Evolutionary conservation across 2,888 invertebrate genomes (phyloP).

Genomic region (Apotomis betuletana): DNA sequence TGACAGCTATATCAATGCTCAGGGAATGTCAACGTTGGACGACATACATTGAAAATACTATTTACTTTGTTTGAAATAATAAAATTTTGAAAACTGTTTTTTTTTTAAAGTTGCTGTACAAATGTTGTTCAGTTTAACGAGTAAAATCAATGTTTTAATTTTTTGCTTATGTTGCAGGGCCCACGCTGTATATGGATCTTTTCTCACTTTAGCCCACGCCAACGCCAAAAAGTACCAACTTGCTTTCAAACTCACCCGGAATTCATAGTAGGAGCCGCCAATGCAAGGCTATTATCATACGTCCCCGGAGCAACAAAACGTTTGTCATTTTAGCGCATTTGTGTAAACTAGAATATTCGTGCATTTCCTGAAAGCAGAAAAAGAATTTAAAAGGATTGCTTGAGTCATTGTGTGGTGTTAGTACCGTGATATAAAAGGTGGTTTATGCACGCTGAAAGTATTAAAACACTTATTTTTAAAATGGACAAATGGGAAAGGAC

Average conservation of each 20-base stretch:
- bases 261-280: constrained; percentile 56
- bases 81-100: no score
- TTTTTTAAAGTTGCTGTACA: no score
- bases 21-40: no score
- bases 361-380: constrained; percentile 65
- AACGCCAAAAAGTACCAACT: no score
- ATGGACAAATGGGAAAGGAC: neutral
- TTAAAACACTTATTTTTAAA: constrained; percentile 6
- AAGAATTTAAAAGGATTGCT: constrained; percentile 48
- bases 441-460: constrained; percentile 24
- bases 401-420: constrained; percentile 31
- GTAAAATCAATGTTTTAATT: no score
- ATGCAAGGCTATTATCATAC: constrained; percentile 78
- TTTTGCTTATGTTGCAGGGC: no score
- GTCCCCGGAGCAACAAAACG: constrained; percentile 76
- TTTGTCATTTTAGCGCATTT: constrained; percentile 83
- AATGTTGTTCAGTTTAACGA: no score
- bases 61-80: no score
- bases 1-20: no score
- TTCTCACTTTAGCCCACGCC: no score
- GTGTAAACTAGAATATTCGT: constrained; percentile 75
- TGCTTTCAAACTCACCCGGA: neutral
- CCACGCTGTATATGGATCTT: no score
- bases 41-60: no score
- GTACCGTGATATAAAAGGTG: constrained; percentile 32